A percentile compares a stretch with the other conserved stretches of the same genome.
Conservation (phyloP, 2,888 invertebrate genomes). For the Nysson spinosus region DNA sequence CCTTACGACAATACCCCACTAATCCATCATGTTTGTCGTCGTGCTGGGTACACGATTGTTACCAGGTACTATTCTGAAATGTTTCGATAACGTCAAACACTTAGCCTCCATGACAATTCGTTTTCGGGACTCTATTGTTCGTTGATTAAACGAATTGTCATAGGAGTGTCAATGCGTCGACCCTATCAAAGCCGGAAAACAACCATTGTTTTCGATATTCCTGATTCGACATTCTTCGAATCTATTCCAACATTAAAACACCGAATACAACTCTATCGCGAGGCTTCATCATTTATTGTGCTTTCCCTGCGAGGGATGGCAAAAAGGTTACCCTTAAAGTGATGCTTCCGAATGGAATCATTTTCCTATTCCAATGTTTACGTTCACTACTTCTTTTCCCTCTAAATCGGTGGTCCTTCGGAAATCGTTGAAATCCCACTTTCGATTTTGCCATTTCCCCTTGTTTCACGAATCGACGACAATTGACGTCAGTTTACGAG, state of each 20-base stretch:
- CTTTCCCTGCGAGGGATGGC: no score
- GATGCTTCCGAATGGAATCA: conserved; percentile 8
- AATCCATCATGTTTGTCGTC: conserved; percentile 48
- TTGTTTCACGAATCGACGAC: conserved; percentile 50
- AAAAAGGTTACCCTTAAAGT: no score
- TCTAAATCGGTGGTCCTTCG: conserved; percentile 12
- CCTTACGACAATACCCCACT: conserved; percentile 53
- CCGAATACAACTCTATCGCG: no score
- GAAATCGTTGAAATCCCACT: conserved; percentile 16
- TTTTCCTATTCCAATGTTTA: conserved; percentile 2
- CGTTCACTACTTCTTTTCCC: not conserved
- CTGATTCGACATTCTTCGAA: no score
- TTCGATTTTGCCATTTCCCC: conserved; percentile 32
- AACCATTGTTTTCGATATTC: not conserved
- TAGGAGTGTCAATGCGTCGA: not conserved
- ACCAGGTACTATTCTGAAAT: conserved; percentile 39
- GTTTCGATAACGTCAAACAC: conserved; percentile 46
- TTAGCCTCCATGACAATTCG: conserved; percentile 34
- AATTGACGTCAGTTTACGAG: conserved; percentile 55
- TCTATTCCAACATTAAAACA: no score
- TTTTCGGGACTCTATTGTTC: conserved; percentile 26
- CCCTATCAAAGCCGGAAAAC: conserved; percentile 7
- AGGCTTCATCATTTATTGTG: no score
- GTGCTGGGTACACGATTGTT: conserved; percentile 38
- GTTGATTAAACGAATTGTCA: conserved; percentile 45